Evolutionary conservation across 1,140 invertebrate genomes (phyloP), one percentile per base, ranked within the genome.

Genomic region (Solenopsis fugax): DNA sequence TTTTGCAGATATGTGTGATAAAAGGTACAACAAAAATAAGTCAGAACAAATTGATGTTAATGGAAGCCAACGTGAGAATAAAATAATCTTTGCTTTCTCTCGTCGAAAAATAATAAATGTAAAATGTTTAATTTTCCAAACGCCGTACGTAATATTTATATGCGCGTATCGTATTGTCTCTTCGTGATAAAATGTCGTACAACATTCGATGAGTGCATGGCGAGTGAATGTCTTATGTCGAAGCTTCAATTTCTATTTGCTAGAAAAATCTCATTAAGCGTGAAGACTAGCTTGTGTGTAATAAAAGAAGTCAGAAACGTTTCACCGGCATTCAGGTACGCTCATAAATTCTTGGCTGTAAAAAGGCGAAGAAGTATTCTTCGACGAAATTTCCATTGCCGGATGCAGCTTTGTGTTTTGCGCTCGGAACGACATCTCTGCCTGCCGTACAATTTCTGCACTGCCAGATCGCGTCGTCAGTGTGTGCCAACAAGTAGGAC

Each of bases 341-440:
- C 16, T 29, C n/a, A 67, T 48, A 81, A 81, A 69, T 69, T 54
- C 60, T 41, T 21, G 37, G n/a, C 9, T 13, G 16, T 54, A 69
- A 69, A 78, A 54, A 37, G 18, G n/a, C n/a, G 48, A 21, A 52
- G n/a, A 69, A 56, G 21, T 56, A 56, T 81, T 64, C 64, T 81
- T 81, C 64, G 77, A 24, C 34, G 64, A 56, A 56, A 34, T 69
- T 69, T 81, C 65, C 50, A 81, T 71, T 71, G 50, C 34, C 48
- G 50, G 58, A 60, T 64, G 16, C 77, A 80, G 77, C 60, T 81
- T 71, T 69, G 64, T 80, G 34, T 45, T 69, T 81, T 81, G 64
- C 77, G n/a, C 45, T 45, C 77, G 48, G 16, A n/a, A 69, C 34
- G 21, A n/a, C 65, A 56, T 69, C 48, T 54, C 48, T 41, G 34